Conservation (phyloP, 2,113 vertebrate species). For the Pangasianodon gigas region DNA sequence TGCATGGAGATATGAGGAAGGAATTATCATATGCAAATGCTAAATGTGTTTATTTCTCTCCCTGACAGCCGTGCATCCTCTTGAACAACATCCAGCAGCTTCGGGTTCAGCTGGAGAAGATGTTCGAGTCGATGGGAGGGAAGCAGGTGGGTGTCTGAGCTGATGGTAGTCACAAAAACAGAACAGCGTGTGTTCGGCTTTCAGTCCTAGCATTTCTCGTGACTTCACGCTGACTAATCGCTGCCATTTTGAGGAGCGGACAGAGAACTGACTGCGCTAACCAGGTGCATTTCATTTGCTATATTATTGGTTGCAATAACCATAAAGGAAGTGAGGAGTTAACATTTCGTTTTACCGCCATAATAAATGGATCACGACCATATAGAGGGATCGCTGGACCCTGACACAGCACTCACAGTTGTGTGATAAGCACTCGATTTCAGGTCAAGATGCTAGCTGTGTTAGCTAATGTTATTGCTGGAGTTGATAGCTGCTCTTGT, state of each 20-base stretch:
- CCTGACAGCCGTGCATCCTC: slow-evolving; percentile 88
- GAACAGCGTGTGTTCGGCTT: background rate
- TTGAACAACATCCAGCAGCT: slow-evolving; percentile 98
- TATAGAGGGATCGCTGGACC: background rate
- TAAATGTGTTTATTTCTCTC: background rate
- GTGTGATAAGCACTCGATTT: background rate
- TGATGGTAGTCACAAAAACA: background rate
- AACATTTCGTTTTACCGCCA: background rate
- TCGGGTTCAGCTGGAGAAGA: slow-evolving; percentile 95
- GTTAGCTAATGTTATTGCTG: background rate
- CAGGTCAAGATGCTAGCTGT: background rate
- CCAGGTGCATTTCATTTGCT: background rate
- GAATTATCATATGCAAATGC: background rate
- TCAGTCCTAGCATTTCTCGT: background rate
- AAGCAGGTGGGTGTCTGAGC: slow-evolving; percentile 82
- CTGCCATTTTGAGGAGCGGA: background rate
- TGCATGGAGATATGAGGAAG: background rate
- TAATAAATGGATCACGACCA: background rate
- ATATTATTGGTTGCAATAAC: background rate
- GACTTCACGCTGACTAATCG: background rate
- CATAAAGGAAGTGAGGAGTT: background rate
- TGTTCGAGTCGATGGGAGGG: slow-evolving; percentile 99
- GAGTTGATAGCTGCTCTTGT: background rate
- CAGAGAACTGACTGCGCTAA: background rate
- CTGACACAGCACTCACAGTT: background rate